Percentiles rank a stretch among this genome's conserved stretches.
phyloP scores from a whole-genome alignment of 2,113 vertebrate species.

The Dromiciops gliroides region DNA sequence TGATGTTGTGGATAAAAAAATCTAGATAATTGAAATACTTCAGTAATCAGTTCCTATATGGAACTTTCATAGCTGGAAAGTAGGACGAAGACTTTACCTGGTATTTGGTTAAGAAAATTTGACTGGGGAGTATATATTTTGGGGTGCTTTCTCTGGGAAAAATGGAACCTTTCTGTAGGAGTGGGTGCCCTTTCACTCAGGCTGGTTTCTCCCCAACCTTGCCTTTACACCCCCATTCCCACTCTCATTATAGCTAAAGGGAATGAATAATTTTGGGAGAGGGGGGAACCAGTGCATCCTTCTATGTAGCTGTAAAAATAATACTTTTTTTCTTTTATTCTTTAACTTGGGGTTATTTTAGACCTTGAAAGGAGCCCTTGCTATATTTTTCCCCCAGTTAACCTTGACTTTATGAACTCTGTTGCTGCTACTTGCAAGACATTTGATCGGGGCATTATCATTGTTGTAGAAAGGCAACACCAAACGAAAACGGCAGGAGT shows the following conservation, averaged over 20 bases:
- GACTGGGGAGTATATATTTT: not conserved
- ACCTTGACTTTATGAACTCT: not conserved
- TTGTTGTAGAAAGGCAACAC: constrained; percentile 61
- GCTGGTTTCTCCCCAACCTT: not conserved
- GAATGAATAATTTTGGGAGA: not conserved
- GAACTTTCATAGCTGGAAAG: not conserved
- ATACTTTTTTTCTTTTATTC: not conserved
- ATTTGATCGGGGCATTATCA: not conserved
- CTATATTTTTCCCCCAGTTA: not conserved
- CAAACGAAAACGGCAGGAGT: constrained; percentile 66
- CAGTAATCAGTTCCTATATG: not conserved
- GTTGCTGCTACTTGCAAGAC: not conserved
- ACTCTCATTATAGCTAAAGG: no score
- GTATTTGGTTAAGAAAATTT: not conserved
- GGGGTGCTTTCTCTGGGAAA: not conserved
- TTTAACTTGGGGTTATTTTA: not conserved
- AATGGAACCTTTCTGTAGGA: not conserved
- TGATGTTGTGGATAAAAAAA: not conserved
- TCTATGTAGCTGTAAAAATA: not conserved
- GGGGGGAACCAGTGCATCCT: not conserved
- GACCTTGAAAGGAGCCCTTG: not conserved
- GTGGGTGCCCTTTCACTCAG: not conserved
- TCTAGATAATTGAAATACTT: not conserved
- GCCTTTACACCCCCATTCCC: not conserved
- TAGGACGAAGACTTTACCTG: not conserved